A percentile compares a stretch with the other conserved stretches of the same genome.
phyloP scores from a whole-genome alignment of 1,140 invertebrate genomes.

The Trinorchestia longiramus region DNA sequence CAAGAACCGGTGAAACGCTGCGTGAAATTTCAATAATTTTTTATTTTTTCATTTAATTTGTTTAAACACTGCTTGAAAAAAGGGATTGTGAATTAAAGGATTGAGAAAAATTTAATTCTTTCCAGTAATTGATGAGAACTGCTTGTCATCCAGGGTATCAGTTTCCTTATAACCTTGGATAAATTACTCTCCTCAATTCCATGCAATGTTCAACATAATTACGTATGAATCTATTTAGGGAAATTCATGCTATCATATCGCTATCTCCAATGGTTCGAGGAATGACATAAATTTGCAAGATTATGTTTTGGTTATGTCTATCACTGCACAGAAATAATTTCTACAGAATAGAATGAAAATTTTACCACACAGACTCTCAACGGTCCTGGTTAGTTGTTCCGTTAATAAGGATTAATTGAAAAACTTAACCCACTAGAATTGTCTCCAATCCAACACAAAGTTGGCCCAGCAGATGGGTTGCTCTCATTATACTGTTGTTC shows the following conservation, averaged over 20 bases:
- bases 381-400: too few species aligned
- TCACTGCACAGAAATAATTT: too few species aligned
- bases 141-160: background rate
- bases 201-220: background rate
- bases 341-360: too few species aligned
- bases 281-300: background rate
- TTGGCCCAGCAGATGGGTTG: too few species aligned
- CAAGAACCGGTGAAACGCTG: background rate
- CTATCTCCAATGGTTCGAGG: background rate
- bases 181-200: background rate
- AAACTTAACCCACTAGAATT: too few species aligned
- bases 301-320: background rate
- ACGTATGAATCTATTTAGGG: background rate
- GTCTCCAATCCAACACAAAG: too few species aligned
- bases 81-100: background rate
- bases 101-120: background rate
- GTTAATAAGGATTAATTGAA: too few species aligned
- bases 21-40: background rate
- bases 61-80: background rate
- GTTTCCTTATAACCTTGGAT: background rate
- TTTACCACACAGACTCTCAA: too few species aligned
- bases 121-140: background rate
- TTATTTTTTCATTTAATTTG: background rate
- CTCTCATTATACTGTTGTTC: too few species aligned
- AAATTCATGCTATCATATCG: background rate